Percentiles rank a stretch among this genome's conserved stretches.
These are phyloP conservation scores for Phalanger gymnotis DNA, from an alignment of 2,797 vertebrate species.

Conservation along the genomic window DNA sequence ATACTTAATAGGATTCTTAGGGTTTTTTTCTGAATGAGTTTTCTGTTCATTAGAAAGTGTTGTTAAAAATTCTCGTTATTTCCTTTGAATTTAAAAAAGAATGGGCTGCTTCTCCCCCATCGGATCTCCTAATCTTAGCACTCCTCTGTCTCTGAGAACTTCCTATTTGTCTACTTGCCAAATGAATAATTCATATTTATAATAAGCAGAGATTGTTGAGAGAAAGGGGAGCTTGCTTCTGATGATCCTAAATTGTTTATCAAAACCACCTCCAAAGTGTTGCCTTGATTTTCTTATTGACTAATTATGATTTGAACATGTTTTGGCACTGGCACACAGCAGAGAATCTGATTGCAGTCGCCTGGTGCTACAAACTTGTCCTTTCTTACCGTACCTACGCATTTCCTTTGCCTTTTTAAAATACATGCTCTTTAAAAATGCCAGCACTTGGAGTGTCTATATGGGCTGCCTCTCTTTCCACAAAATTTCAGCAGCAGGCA, in stretches of 20 bases:
- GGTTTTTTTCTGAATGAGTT: slow-evolving; percentile 9
- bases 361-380: slow-evolving; percentile 17
- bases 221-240: slow-evolving; percentile 54
- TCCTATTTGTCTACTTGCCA: slow-evolving; percentile 53
- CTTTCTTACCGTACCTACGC: slow-evolving; percentile 28
- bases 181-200: slow-evolving; percentile 75
- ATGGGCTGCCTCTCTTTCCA: slow-evolving; percentile 33
- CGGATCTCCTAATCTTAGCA: slow-evolving; percentile 57
- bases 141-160: slow-evolving; percentile 52
- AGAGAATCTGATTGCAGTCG: slow-evolving; percentile 44
- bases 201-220: slow-evolving; percentile 63
- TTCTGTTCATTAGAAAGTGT: slow-evolving; percentile 47
- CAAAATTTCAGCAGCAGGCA: slow-evolving; percentile 49
- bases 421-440: slow-evolving; percentile 17
- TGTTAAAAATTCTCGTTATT: slow-evolving; percentile 30
- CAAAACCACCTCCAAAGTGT: slow-evolving; percentile 64
- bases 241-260: slow-evolving; percentile 49
- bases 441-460: slow-evolving; percentile 28
- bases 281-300: slow-evolving; percentile 67
- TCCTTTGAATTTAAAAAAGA: slow-evolving; percentile 55
- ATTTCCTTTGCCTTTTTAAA: slow-evolving; percentile 40
- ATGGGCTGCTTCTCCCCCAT: slow-evolving; percentile 32
- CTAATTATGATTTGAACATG: slow-evolving; percentile 72
- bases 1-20: slow-evolving; percentile 17
- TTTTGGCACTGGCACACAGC: slow-evolving; percentile 23